Conservation (phyloP, 2,797 vertebrate genomes). For the Phrynocephalus vlangalii region DNA sequence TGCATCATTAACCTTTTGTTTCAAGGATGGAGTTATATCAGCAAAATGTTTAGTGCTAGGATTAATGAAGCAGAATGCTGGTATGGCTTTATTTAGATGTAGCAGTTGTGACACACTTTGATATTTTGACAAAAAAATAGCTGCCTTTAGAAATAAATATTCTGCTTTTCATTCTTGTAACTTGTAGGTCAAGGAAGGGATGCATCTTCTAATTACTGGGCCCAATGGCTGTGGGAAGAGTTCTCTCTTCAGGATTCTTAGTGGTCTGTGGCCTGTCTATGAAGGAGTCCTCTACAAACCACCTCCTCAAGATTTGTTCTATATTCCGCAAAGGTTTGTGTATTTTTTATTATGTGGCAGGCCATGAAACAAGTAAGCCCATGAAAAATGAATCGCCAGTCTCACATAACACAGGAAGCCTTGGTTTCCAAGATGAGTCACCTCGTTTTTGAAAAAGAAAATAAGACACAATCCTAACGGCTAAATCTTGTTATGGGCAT, state of each 20-base stretch:
- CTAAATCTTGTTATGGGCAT: too few species aligned
- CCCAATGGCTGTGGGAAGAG: constrained; percentile 96
- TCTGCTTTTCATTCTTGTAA: constrained; percentile 49
- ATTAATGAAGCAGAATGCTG: constrained; percentile 14
- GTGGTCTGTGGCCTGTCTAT: constrained; percentile 95
- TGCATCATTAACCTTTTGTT: not conserved
- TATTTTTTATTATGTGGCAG: not conserved
- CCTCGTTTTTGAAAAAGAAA: not conserved
- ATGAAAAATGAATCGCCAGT: not conserved
- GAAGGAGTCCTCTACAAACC: constrained; percentile 91
- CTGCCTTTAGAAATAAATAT: constrained; percentile 20
- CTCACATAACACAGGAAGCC: not conserved
- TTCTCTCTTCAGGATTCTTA: constrained; percentile 94
- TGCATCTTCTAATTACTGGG: constrained; percentile 95
- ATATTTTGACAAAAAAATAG: not conserved
- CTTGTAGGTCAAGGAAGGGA: constrained; percentile 89
- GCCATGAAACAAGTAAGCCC: too few species aligned
- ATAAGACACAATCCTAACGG: too few species aligned
- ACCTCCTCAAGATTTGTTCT: constrained; percentile 93
- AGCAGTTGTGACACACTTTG: not conserved
- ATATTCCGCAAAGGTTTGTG: constrained; percentile 93
- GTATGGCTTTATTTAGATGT: not conserved
- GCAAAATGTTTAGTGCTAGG: not conserved
- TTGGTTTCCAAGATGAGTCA: not conserved
- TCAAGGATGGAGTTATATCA: not conserved